Percentiles rank a stretch among this genome's conserved stretches.
These are phyloP conservation scores for Maniola jurtina DNA, from an alignment of 1,140 invertebrate genomes.

Conservation along the genomic window DNA sequence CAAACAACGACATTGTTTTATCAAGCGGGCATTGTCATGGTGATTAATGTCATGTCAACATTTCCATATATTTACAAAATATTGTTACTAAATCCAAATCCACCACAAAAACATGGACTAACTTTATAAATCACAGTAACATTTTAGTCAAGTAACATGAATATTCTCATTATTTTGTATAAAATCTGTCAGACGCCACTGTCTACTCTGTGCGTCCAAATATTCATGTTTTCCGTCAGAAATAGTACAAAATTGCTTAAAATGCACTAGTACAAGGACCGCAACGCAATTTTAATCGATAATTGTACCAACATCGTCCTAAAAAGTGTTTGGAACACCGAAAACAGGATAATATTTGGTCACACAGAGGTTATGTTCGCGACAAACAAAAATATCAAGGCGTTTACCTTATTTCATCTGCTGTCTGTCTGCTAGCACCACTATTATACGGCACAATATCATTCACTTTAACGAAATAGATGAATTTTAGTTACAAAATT, in stretches of 20 bases:
- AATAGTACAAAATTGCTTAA: not conserved
- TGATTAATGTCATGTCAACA: slow-evolving; percentile 64
- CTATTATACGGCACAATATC: slow-evolving; percentile 65
- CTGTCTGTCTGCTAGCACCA: slow-evolving; percentile 61
- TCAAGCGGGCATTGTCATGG: slow-evolving; percentile 65
- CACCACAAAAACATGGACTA: slow-evolving; percentile 16
- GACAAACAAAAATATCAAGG: slow-evolving; percentile 78
- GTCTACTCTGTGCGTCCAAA: not conserved
- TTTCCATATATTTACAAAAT: slow-evolving; percentile 35
- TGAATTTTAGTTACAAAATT: slow-evolving; percentile 70
- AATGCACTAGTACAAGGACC: not conserved
- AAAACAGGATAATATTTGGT: slow-evolving; percentile 16
- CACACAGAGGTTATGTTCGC: slow-evolving; percentile 71
- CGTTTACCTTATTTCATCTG: slow-evolving; percentile 73
- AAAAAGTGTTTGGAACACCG: not conserved
- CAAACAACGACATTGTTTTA: slow-evolving; percentile 53
- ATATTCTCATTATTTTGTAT: slow-evolving; percentile 5
- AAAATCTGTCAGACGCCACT: slow-evolving; percentile 12
- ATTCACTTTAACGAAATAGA: slow-evolving; percentile 63
- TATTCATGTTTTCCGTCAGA: not conserved
- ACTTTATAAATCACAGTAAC: not conserved
- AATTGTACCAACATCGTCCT: not conserved
- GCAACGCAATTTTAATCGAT: not conserved
- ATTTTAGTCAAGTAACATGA: not conserved
- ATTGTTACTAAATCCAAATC: slow-evolving; percentile 11